Base-by-base conservation (phyloP, 1,140 invertebrate genomes). In the Drosophila biarmipes region DNA sequence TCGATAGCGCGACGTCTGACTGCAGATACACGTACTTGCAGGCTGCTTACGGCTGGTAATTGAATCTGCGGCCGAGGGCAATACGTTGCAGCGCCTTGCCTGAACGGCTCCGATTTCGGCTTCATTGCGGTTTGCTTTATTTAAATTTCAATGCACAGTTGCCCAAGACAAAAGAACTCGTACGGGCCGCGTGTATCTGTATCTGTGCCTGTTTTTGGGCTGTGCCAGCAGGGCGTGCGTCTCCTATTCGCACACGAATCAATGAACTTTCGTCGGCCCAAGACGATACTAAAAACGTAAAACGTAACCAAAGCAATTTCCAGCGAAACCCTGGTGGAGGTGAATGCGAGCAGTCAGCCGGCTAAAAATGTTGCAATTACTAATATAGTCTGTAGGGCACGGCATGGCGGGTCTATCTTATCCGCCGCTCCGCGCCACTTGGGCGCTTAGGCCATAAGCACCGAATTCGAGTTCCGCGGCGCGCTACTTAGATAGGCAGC, bases 301-400 rank as follows among this genome's bases (percentile, higher is more conserved):
- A 2, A 38, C 42, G 19, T 21, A 58, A 48, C 31, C 52, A 15
- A 12, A n/a, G 45, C 62, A 29, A 49, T 63, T 73, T 73, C 49
- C 71, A 64, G 31, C 43, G 56, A 69, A 69, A 56, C 24, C 34
- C 49, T 27, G 69, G 49, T 48, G 38, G 12, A 42, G 43, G 38
- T 17, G 56, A 56, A 48, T 40, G 24, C 34, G 58, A 52, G 63
- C 64, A 75, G 78, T 81, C 78, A 81, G 68, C 40, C 62, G 40
- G 59, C 80, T 84, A 84, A 84, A 84, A 72, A 61, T 84, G 56
- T 84, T 59, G 64, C 77, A 72, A 76, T 84, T 84, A 84, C 75
- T 84, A 84, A 74, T 61, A 71, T 49, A 66, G 29, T 58, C 42
- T 15, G 21, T 35, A 40, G 29, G 34, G 2, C 5, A 24, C 5